These are phyloP conservation scores for Aelia acuminata DNA, from an alignment of 2,888 invertebrate species.

Conservation along the genomic window DNA sequence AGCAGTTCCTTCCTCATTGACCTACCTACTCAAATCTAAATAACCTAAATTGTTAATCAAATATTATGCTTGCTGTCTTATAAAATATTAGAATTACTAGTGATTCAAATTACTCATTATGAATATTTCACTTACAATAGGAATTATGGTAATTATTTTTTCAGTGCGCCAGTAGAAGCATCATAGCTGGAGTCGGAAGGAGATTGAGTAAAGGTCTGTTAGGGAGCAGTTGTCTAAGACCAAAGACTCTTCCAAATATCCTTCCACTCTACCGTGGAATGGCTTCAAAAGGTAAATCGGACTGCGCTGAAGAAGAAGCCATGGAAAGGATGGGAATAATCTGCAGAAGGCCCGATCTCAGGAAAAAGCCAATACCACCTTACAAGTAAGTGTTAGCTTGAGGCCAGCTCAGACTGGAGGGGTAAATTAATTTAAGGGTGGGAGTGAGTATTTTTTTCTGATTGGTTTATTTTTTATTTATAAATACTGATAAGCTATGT, in stretches of 20 bases:
- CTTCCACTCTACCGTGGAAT: neutral
- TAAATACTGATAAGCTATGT: too few species aligned
- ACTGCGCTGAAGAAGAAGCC: neutral
- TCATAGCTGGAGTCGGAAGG: neutral
- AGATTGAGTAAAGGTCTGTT: neutral
- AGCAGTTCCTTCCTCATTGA: too few species aligned
- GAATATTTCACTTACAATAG: neutral
- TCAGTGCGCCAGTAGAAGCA: neutral
- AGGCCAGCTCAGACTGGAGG: too few species aligned
- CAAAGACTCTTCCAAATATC: too few species aligned
- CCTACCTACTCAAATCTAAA: too few species aligned
- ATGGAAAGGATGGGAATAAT: neutral
- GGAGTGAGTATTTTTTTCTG: too few species aligned
- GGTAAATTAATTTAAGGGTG: too few species aligned
- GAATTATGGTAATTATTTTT: neutral
- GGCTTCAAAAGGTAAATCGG: neutral
- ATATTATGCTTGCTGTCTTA: too few species aligned
- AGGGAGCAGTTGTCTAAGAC: neutral
- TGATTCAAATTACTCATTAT: too few species aligned
- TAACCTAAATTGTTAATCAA: too few species aligned
- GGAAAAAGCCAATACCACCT: slow-evolving; percentile 10
- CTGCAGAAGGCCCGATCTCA: neutral
- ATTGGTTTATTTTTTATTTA: too few species aligned
- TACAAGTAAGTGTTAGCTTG: neutral
- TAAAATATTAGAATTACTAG: too few species aligned